Percentiles rank a stretch among this genome's conserved stretches.
Evolutionary conservation across 2,113 vertebrate genomes (phyloP).

Genomic region (Dromas ardeola): DNA sequence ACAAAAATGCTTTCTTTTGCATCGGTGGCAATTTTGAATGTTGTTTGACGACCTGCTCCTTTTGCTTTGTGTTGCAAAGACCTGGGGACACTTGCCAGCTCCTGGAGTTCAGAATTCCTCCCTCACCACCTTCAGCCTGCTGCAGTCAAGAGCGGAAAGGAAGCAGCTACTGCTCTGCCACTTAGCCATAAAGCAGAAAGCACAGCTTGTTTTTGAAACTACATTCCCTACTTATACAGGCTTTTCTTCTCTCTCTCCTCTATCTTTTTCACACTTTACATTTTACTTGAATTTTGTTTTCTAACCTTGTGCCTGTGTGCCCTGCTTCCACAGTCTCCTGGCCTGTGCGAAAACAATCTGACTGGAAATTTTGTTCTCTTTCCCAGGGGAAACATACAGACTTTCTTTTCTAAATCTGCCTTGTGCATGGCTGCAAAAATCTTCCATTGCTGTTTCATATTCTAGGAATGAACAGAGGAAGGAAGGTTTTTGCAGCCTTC

Average conservation of each 20-base stretch:
- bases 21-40: rapidly evolving
- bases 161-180: background rate
- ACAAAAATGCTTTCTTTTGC: background rate
- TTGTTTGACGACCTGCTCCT: background rate
- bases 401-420: background rate
- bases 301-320: background rate
- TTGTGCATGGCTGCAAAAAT: background rate
- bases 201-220: background rate
- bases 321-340: background rate
- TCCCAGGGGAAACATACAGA: background rate
- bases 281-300: background rate
- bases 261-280: background rate
- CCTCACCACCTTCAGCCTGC: background rate
- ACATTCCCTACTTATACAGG: background rate
- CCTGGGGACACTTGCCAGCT: background rate
- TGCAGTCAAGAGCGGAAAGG: background rate
- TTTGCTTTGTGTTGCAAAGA: background rate
- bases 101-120: background rate
- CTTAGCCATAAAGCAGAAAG: background rate
- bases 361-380: background rate
- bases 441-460: background rate
- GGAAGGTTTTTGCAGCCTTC: background rate
- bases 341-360: background rate
- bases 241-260: background rate
- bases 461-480: background rate